phyloP scores from a whole-genome alignment of 2,888 invertebrate species.

The Acleris cristana region DNA sequence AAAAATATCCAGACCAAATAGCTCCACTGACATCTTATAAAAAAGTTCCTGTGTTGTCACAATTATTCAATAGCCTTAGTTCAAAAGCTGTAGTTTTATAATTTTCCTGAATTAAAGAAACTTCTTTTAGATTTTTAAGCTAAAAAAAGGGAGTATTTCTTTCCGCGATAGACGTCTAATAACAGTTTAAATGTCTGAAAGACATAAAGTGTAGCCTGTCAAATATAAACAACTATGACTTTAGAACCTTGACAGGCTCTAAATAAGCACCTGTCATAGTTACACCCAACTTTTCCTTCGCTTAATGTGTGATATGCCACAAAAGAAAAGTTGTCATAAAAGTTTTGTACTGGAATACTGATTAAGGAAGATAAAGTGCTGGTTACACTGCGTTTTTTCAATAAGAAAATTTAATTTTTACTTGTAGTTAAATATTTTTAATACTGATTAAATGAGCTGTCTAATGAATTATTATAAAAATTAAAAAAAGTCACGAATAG shows the following conservation, averaged over 20 bases:
- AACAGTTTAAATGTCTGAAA: background rate
- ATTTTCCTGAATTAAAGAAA: no score
- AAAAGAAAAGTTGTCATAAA: slow-evolving; percentile 3
- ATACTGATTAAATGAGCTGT: no score
- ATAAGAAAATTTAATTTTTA: no score
- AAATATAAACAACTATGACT: slow-evolving; percentile 1
- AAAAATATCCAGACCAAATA: no score
- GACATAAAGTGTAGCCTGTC: background rate
- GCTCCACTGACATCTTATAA: no score
- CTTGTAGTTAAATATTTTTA: no score
- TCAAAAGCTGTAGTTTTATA: no score
- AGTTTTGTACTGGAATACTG: slow-evolving; percentile 11
- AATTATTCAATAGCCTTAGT: no score
- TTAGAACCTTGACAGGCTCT: slow-evolving; percentile 2
- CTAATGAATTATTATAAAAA: no score
- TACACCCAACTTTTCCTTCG: slow-evolving; percentile 3
- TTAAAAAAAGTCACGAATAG: no score
- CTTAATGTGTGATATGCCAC: background rate
- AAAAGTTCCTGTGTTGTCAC: no score
- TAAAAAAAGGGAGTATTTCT: background rate
- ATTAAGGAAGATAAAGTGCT: slow-evolving; percentile 1
- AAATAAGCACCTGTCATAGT: slow-evolving; percentile 26
- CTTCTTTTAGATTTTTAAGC: no score
- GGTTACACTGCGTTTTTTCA: background rate
- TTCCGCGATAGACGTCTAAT: background rate